Base-by-base conservation (phyloP, 2,888 invertebrate genomes). In the Hipparchia semele region DNA sequence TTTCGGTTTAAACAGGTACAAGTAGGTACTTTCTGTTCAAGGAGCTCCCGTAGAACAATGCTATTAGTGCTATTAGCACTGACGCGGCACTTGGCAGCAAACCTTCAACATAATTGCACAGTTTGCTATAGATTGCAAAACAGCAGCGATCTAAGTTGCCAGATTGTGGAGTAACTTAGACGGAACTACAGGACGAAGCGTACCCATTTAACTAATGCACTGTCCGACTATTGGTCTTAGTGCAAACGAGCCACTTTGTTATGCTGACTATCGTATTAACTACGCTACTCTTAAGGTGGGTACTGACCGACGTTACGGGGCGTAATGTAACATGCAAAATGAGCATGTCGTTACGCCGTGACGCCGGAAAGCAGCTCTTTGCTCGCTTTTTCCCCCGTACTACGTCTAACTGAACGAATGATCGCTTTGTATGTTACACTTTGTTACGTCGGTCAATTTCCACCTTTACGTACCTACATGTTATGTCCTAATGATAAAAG, bases 121-220 rank as follows among this genome's bases (percentile, higher is more conserved):
- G 88, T 87, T 89, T 87, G 87, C 84, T 82, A 85, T 90, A 82
- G 82, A 87, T 86, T 86, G 80, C 86, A 85, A 88, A 86, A 74
- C 84, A 87, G 84, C 82, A 84, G 85, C 85, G 88, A 88, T 90
- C 91, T 88, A 91, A 92, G 91, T 93, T 90, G 84, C 85, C 80
- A 87, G 88, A 89, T 91, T 90, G 90, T 84, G 87, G 88, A 86
- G 83, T 82, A 90, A 92, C 88, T 91, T 90, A 84, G 85, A 82
- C 88, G 81, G 86, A 88, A 86, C 85, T 87, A 85, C 84, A 82
- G 83, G 87, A 87, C 85, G 85, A 87, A 88, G 88, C 88, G 86
- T 87, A 90, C 89, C 89, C 90, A 92, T 91, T 91, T 90, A 91
- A 90, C 90, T 92, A 92, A 92, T 92, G 91, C 91, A 89, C 88